Evolutionary conservation across 1,140 invertebrate genomes (phyloP).

Genomic region (Andricus grossulariae): DNA sequence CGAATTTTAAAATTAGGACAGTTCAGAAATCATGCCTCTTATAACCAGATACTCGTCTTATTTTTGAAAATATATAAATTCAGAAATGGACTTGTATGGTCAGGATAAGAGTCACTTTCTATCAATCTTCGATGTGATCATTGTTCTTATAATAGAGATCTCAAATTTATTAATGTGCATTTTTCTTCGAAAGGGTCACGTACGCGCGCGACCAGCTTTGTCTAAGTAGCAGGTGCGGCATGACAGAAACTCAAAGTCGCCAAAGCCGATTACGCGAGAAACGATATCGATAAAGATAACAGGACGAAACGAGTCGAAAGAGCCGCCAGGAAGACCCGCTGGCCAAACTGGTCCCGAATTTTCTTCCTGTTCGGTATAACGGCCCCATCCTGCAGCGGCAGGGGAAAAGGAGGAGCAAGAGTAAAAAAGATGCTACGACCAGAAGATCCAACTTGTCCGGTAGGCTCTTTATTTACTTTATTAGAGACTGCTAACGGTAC

Average conservation of each 20-base stretch:
- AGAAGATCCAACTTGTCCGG: conserved; percentile 14
- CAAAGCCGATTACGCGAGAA: conserved; percentile 14
- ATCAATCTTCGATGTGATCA: too few relatives aligned
- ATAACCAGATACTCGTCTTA: too few relatives aligned
- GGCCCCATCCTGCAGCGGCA: neutral
- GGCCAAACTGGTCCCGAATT: conserved; percentile 17
- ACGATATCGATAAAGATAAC: conserved; percentile 29
- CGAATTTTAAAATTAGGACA: too few relatives aligned
- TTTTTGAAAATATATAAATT: too few relatives aligned
- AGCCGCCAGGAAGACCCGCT: too few relatives aligned
- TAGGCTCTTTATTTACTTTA: conserved; percentile 29
- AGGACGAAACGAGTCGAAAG: neutral
- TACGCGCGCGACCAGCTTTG: conserved; percentile 9
- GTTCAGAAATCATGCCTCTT: too few relatives aligned
- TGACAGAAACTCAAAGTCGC: neutral
- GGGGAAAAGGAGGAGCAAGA: neutral
- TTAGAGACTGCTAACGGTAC: conserved; percentile 23
- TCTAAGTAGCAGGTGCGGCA: neutral
- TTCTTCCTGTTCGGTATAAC: neutral
- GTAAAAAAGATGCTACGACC: conserved; percentile 8
- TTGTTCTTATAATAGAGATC: neutral
- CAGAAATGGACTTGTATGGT: too few relatives aligned
- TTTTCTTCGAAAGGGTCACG: neutral
- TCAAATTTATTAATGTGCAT: neutral
- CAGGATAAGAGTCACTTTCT: too few relatives aligned